Conservation (phyloP, 2,797 vertebrate species). For the Enteromius treurensis region DNA sequence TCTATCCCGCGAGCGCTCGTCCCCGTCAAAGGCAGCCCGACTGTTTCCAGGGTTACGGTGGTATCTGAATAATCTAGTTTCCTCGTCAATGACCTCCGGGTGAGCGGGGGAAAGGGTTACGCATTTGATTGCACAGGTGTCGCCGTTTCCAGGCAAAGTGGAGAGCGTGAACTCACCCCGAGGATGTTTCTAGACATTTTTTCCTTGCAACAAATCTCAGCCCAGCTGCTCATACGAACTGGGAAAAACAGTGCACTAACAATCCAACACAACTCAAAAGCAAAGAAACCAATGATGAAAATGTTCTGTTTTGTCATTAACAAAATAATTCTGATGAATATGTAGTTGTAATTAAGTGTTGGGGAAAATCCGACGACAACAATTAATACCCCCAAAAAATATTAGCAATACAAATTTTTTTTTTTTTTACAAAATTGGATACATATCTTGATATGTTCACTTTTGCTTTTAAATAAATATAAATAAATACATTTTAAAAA, state of each 20-base stretch:
- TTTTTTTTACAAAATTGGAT: too few relatives aligned
- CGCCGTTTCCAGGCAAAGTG: not conserved
- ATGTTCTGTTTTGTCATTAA: not conserved
- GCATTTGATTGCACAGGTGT: slow-evolving; percentile 32
- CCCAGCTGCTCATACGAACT: not conserved
- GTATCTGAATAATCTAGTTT: slow-evolving; percentile 39
- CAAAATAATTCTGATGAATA: not conserved
- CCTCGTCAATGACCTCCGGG: slow-evolving; percentile 19
- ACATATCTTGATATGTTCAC: too few relatives aligned
- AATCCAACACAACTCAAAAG: not conserved
- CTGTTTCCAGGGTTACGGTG: slow-evolving; percentile 28
- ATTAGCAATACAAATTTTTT: not conserved
- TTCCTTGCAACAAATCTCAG: not conserved
- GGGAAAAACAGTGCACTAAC: not conserved
- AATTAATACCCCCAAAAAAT: not conserved
- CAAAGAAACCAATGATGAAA: not conserved
- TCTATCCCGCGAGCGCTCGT: not conserved
- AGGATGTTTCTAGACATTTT: not conserved
- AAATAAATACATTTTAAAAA: too few relatives aligned
- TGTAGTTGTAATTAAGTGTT: not conserved
- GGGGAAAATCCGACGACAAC: not conserved
- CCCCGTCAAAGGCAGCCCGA: not conserved
- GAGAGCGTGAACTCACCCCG: not conserved
- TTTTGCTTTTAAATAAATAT: too few relatives aligned
- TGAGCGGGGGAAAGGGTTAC: not conserved